These are phyloP conservation scores for Anolis apletophallus DNA, from an alignment of 2,797 vertebrate species.

Conservation along the genomic window DNA sequence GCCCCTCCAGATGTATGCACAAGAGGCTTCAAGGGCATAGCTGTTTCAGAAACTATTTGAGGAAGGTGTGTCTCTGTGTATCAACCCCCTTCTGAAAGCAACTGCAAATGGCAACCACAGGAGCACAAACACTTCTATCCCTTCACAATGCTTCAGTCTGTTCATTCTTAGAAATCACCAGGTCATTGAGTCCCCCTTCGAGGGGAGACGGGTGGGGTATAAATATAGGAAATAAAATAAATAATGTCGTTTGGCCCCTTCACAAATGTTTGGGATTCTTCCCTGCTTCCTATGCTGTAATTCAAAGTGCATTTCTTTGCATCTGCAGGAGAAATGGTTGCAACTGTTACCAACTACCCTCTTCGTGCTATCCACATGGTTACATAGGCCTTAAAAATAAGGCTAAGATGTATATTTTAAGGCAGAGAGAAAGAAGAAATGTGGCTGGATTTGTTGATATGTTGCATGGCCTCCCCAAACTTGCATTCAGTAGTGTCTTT, in stretches of 20 bases:
- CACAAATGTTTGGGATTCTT: not conserved
- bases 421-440: not conserved
- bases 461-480: no score
- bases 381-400: not conserved
- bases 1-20: not conserved
- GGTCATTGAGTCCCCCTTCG: no score
- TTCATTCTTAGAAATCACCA: not conserved
- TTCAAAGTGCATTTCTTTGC: not conserved
- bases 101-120: not conserved
- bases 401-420: not conserved
- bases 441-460: no score
- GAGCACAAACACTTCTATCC: not conserved
- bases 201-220: no score
- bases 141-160: not conserved
- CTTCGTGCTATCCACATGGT: not conserved
- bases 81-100: not conserved
- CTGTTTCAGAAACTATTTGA: conserved; percentile 9
- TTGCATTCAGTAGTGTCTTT: not conserved
- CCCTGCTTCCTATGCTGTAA: not conserved
- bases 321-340: not conserved
- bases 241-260: not conserved
- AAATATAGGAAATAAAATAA: no score
- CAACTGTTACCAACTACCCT: not conserved
- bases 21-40: not conserved
- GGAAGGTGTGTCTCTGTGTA: not conserved